Evolutionary conservation across 2,888 invertebrate genomes (phyloP).

Genomic region (Nymphalis c-album): DNA sequence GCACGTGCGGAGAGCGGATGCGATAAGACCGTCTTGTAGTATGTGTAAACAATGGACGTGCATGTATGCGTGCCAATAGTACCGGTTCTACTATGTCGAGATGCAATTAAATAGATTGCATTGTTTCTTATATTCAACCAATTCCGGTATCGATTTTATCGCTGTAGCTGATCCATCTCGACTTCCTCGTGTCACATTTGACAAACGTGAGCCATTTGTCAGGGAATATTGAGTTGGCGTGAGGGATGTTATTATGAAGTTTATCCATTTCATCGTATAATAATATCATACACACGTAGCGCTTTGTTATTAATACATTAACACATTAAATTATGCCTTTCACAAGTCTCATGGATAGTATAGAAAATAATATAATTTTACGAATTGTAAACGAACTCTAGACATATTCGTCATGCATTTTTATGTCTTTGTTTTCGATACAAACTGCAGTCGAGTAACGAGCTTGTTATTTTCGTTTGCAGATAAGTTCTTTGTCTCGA

Average conservation of each 20-base stretch:
- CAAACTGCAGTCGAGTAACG: conserved; percentile 6
- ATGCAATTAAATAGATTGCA: conserved; percentile 61
- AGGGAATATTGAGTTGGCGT: conserved; percentile 49
- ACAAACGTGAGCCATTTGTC: conserved; percentile 52
- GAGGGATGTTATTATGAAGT: conserved; percentile 36
- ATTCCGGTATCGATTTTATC: conserved; percentile 59
- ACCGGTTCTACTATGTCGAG: conserved; percentile 51
- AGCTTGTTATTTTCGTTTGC: conserved; percentile 11
- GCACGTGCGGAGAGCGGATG: conserved; percentile 57
- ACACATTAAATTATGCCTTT: neutral
- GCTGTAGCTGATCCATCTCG: conserved; percentile 53
- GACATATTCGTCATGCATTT: neutral
- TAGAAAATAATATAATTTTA: neutral
- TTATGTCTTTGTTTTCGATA: neutral
- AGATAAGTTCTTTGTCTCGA: conserved; percentile 23
- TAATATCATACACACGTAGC: neutral
- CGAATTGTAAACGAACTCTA: neutral
- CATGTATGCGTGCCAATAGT: conserved; percentile 49
- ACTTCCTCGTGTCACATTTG: conserved; percentile 50
- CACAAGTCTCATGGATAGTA: neutral
- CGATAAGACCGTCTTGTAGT: conserved; percentile 52
- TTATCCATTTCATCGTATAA: conserved; percentile 21
- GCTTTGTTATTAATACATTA: conserved; percentile 5
- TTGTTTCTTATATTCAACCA: conserved; percentile 58
- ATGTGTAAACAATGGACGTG: conserved; percentile 39